phyloP scores from a whole-genome alignment of 1,140 invertebrate genomes.

The Megathymus violae region DNA sequence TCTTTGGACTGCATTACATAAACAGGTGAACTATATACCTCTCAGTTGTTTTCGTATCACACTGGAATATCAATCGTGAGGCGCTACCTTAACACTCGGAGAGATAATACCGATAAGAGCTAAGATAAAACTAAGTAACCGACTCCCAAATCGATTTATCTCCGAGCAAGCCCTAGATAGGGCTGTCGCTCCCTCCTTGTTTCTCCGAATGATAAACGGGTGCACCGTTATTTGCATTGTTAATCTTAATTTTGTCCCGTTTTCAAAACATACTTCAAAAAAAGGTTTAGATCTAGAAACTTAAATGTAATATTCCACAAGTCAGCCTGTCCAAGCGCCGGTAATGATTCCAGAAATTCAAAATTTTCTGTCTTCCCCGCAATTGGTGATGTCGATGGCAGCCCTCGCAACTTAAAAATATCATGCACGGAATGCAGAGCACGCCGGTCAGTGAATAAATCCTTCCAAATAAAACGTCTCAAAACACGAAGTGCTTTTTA shows the following conservation, averaged over 20 bases:
- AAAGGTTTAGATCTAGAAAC: too few relatives aligned
- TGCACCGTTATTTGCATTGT: too few relatives aligned
- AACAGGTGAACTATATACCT: background rate
- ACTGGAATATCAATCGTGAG: background rate
- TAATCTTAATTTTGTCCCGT: too few relatives aligned
- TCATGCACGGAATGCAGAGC: constrained; percentile 34
- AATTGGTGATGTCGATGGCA: background rate
- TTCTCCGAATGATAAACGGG: background rate
- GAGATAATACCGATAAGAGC: constrained; percentile 4
- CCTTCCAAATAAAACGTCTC: constrained; percentile 41
- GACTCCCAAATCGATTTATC: constrained; percentile 7
- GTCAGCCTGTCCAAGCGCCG: too few relatives aligned
- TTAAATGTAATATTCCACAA: too few relatives aligned
- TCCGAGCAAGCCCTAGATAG: background rate
- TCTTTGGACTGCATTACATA: background rate
- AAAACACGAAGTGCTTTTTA: constrained; percentile 41
- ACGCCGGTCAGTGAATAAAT: constrained; percentile 38
- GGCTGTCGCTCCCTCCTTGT: background rate
- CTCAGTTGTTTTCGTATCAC: background rate
- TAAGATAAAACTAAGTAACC: constrained; percentile 3
- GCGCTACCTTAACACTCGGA: background rate
- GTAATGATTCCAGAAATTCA: background rate
- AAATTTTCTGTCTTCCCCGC: background rate
- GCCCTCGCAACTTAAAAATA: background rate
- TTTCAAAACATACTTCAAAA: too few relatives aligned